Evolutionary conservation across 2,888 invertebrate species (phyloP), one percentile per base, ranked within the genome.

Genomic region (Tenthredo mesomela): DNA sequence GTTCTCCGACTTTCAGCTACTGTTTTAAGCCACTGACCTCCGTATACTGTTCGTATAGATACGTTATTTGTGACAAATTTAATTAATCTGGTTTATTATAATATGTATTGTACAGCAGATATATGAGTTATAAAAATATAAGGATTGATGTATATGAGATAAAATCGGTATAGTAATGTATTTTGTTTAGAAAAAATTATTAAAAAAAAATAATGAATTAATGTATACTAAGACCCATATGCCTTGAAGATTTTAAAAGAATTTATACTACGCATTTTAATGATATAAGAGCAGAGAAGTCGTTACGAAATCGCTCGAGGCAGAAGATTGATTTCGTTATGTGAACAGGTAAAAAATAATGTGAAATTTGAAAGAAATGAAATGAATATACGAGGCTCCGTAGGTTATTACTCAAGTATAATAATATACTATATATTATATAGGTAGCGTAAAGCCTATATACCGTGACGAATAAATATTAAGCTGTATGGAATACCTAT

Each of bases 21-120:
- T 67, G 73, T 29, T 29, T 73, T 33, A 29, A 84, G 67, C 83
- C 71, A 47, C 37, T 83, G 73, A 67, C 83, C 83, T 33, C 71
- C 50, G 15, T 50, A 40, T 3, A 9, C 9, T 40, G 65, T n/a
- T 75, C 67, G 10, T 47, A 33, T 73, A 21, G 21, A 61, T 1
- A 61, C 12, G 71, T 40, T n/a, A n/a, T n/a, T 40, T 37, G 43
- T 43, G 40, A 43, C 40, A 73, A 6, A 15, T 21, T 9, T 73
- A 43, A 43, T 43, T 43, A 43, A 15, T 33, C 25, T 12, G 2
- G 10, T 9, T 12, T 61, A 5, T 61, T 25, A 54, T n/a, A n/a
- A n/a, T n/a, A n/a, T n/a, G n/a, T n/a, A n/a, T n/a, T n/a, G n/a
- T n/a, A 29, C 29, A 33, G 33, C 37, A 33, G 1, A 10, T 0